phyloP scores from a whole-genome alignment of 2,113 vertebrate species.

The Melanotaenia duboulayi region DNA sequence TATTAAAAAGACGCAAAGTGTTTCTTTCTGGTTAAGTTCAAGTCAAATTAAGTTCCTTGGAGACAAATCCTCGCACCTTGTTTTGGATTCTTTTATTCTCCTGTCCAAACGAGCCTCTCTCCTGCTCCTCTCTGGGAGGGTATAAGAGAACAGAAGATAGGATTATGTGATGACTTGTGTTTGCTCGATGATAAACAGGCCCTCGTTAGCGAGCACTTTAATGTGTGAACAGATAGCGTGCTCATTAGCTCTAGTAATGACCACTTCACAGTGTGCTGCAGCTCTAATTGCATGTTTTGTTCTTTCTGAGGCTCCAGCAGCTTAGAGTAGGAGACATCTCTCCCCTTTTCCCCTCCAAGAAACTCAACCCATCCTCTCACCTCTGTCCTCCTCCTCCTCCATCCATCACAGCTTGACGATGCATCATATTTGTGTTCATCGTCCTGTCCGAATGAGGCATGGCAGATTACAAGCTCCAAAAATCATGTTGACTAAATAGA shows the following conservation, averaged over 20 bases:
- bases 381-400: constrained; percentile 28
- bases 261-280: constrained; percentile 73
- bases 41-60: not conserved
- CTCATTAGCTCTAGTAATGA: constrained; percentile 85
- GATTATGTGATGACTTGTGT: constrained; percentile 81
- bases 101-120: constrained; percentile 56
- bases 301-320: constrained; percentile 56
- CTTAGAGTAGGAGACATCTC: constrained; percentile 48
- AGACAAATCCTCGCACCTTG: constrained; percentile 40
- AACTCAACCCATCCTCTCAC: constrained; percentile 24
- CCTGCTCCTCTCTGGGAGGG: constrained; percentile 28
- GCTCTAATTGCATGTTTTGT: constrained; percentile 82
- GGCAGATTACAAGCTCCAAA: constrained; percentile 58
- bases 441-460: constrained; percentile 59
- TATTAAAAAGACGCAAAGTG: not conserved
- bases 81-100: constrained; percentile 60
- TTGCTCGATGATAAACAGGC: constrained; percentile 83
- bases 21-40: constrained; percentile 36
- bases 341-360: constrained; percentile 58
- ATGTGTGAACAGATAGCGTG: constrained; percentile 79
- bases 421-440: constrained; percentile 50
- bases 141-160: constrained; percentile 73
- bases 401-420: constrained; percentile 68
- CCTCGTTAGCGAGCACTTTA: constrained; percentile 82
- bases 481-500: constrained; percentile 66